A percentile compares a stretch with the other conserved stretches of the same genome.
These are phyloP conservation scores for Leptoclinus maculatus DNA, from an alignment of 2,797 vertebrate species.

Conservation along the genomic window DNA sequence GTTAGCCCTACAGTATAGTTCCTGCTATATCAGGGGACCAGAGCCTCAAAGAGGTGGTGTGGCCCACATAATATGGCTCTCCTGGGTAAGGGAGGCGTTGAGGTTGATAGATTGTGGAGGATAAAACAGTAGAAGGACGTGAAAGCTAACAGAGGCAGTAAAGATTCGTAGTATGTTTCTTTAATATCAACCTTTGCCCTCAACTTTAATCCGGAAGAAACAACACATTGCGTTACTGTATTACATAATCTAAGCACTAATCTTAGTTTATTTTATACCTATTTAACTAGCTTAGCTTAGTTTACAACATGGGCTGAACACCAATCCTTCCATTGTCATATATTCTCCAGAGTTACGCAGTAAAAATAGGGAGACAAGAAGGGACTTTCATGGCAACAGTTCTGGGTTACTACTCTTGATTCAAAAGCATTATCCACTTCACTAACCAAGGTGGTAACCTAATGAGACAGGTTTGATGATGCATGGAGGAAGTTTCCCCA, in stretches of 20 bases:
- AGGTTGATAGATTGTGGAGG: slow-evolving; percentile 47
- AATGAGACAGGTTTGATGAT: slow-evolving; percentile 58
- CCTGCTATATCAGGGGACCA: slow-evolving; percentile 59
- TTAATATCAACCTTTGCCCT: slow-evolving; percentile 7
- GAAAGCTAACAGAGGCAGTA: slow-evolving; percentile 17
- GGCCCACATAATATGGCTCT: slow-evolving; percentile 67
- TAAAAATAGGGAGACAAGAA: slow-evolving; percentile 8
- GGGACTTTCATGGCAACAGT: slow-evolving; percentile 5
- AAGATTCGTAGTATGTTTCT: slow-evolving; percentile 4
- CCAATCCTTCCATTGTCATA: slow-evolving; percentile 16
- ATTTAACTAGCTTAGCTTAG: slow-evolving; percentile 21
- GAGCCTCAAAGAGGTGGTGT: slow-evolving; percentile 49
- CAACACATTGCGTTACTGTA: neutral
- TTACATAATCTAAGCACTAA: neutral
- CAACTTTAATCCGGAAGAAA: slow-evolving; percentile 17
- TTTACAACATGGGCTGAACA: slow-evolving; percentile 8
- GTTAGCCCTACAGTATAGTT: slow-evolving; percentile 55
- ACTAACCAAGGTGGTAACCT: slow-evolving; percentile 31
- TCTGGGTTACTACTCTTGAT: slow-evolving; percentile 29
- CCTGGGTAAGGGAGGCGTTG: slow-evolving; percentile 38
- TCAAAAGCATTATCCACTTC: slow-evolving; percentile 37
- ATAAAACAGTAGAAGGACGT: slow-evolving; percentile 35
- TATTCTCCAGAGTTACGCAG: slow-evolving; percentile 8
- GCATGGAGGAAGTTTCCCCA: slow-evolving; percentile 60
- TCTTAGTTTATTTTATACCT: neutral